Base-by-base conservation (phyloP, 2,888 invertebrate species). In the Oegoconia quadripuncta region DNA sequence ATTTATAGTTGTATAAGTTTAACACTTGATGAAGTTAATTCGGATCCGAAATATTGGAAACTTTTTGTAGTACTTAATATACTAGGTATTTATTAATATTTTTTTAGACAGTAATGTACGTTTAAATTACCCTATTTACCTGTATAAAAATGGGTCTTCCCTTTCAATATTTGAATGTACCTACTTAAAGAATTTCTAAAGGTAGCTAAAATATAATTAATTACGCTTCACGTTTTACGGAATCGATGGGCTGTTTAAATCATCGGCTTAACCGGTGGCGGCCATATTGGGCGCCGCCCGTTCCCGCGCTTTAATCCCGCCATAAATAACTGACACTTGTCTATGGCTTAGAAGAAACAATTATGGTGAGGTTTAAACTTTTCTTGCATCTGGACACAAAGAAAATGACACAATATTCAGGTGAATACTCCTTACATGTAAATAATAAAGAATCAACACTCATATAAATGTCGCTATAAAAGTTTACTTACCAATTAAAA, bases 161-260 rank as follows among this genome's bases (percentile, higher is more conserved):
- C 47, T 55, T 59, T 60, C 42, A 58, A 39, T 41, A 42, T 49
- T 45, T 25, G 9, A 22, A 22, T 7, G 12, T 9, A 32, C 29
- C 47, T 58, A 50, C 46, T 52, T 45, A 42, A 36, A 48, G 47
- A 46, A 64, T 54, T 68, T 63, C 56, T 59, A 70, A 67, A 64
- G 64, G 23, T 52, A 54, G 57, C 57, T 64, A 67, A 71, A 71
- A 70, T 65, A 76, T 77, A 74, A 79, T 76, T 76, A 75, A 79
- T 77, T 70, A 63, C 64, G 49, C 64, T 55, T 59, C 48, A 53
- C 59, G 56, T 67, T 74, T 69, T 64, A 64, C 58, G 63, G 60
- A 74, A 75, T 78, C 77, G 75, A 73, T 70, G 57, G 68, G 64
- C 58, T 70, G 59, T 73, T 77, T 80, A 79, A 81, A 81, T 80